Evolutionary conservation across 2,797 vertebrate species (phyloP), one percentile per base, ranked within the genome.

Genomic region (Phyllotis vaccarum): DNA sequence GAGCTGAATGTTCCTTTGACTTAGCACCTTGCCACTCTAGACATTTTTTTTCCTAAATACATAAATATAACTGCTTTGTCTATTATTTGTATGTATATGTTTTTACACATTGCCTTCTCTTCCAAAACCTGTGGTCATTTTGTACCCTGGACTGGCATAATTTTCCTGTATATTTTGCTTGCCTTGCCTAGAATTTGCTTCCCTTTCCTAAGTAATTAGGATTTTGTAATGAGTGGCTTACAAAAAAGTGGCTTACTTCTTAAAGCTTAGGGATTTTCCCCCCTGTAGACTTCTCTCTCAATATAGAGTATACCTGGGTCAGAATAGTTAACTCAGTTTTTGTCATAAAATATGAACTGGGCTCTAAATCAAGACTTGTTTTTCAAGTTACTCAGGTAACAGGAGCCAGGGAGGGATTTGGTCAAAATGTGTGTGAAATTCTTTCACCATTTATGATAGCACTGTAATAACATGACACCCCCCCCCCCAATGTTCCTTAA

Each of bases 221-320:
- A 46, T 87, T 92, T 85, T 81, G 2, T 58, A 62, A 52, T 78
- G 40, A n/a, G 40, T 96, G 72, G 60, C 66, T 96, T 93, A 78
- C 72, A n/a, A 94, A 46, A 21, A 75, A 37, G 21, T 82, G 43
- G 34, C 27, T 94, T n/a, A n/a, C n/a, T 93, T 66, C 31, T 79
- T 19, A 6, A 82, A 19, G 92, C 6, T 88, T 66, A 52, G 34
- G 34, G 54, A 16, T 80, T 82, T 11, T 79, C 31, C 75, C 91
- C 60, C 56, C 27, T 3, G 12, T 80, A 17, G 7, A 17, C 43
- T 75, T 93, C 66, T 90, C 0, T 46, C 40, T 52, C 52, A 34
- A 34, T 78, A 5, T 49, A 66, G 70, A 17, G 5, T 29, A 22
- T 14, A 13, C 22, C 8, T 52, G 17, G 24, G 24, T 60, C 62